phyloP scores from a whole-genome alignment of 37 sponge, comb jelly and placozoan genomes.

The Ianthella basta region DNA sequence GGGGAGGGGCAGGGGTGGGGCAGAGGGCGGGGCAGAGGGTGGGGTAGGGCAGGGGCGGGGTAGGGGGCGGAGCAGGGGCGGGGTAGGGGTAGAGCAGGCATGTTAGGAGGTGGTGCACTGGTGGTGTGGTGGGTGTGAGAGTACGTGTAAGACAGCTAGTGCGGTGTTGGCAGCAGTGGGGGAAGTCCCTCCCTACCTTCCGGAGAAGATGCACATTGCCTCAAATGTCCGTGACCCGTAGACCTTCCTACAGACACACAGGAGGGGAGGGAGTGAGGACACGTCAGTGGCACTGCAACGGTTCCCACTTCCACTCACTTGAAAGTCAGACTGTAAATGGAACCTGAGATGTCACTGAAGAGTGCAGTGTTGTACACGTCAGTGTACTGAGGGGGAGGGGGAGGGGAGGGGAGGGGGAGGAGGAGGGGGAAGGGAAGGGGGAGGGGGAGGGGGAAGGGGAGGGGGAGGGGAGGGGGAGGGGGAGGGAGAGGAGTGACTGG shows the following conservation, averaged over 20 bases:
- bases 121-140: not conserved
- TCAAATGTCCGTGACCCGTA: slow-evolving; percentile 50
- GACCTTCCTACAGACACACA: slow-evolving; percentile 40
- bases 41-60: not conserved
- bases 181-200: slow-evolving; percentile 65
- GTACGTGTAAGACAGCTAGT: too few relatives aligned
- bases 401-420: not conserved
- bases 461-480: not conserved
- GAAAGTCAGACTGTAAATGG: slow-evolving; percentile 12
- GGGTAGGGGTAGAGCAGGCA: not conserved
- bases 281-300: not conserved
- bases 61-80: not conserved
- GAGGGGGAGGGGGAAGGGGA: not conserved
- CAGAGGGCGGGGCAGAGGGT: not conserved
- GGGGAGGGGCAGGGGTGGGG: not conserved
- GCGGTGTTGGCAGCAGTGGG: too few relatives aligned
- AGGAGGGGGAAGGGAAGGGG: not conserved
- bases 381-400: slow-evolving; percentile 48
- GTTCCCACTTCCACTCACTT: not conserved
- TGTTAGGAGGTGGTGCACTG: not conserved
- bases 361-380: slow-evolving; percentile 59
- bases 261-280: not conserved
- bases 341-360: slow-evolving; percentile 60
- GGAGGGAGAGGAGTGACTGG: not conserved
- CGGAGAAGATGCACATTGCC: slow-evolving; percentile 81